Evolutionary conservation across 2,797 vertebrate species (phyloP), one percentile per base, ranked within the genome.

Genomic region (Psittacula derbiana): DNA sequence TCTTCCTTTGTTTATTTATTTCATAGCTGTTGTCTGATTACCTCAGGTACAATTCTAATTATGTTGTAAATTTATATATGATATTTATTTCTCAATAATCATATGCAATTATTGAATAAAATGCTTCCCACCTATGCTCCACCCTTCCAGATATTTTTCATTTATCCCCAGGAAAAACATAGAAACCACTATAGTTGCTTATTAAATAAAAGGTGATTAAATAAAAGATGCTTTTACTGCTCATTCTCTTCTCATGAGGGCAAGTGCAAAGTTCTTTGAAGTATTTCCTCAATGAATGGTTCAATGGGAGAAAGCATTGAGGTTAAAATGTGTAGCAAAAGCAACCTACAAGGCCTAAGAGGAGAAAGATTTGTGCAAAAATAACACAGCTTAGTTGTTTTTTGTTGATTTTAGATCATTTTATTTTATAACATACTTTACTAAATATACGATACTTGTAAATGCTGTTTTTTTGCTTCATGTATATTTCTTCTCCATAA

Each of bases 381-480:
- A 16, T 57, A 88, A 49, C 4, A 57, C 28, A 78, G 8, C 15
- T 82, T 79, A 46, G n/a, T 8, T 65, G 30, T 0, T 28, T 84
- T 66, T 80, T 78, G 28, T 74, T 85, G 11, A 71, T 76, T 44
- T 49, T 50, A 43, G 40, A 55, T 73, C 23, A 55, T 72, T 95
- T 74, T 60, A 75, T 88, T 96, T 95, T 94, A 86, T 23, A 89
- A 43, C 6, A 41, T 57, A 31, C 43, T 90, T 90, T 93, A 79
- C 14, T 23, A 50, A 72, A 61, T 74, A 53, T n/a, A 60, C 52
- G 41, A 80, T 38, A 69, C 12, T 65, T 64, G 28, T 70, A 88
- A 88, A 90, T 70, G 19, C 1, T 60, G 10, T n/a, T 61, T 84
- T 86, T 87, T 80, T 62, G 5, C 40, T 75, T 71, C 78, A 44